A percentile compares a stretch with the other conserved stretches of the same genome.
phyloP scores from a whole-genome alignment of 2,888 invertebrate genomes.

The Eledone cirrhosa region DNA sequence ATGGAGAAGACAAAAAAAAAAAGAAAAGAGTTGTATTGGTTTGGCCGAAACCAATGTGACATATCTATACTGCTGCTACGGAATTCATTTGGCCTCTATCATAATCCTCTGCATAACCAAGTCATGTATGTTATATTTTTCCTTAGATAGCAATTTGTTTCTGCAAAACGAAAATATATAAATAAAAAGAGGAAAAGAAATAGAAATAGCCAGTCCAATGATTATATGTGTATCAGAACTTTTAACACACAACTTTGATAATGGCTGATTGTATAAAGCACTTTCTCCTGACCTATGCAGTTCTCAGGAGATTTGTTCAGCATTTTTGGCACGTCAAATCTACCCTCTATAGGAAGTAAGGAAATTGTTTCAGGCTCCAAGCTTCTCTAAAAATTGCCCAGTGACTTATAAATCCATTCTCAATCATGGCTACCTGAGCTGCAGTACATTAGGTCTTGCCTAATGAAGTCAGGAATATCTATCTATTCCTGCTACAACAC shows the following conservation, averaged over 20 bases:
- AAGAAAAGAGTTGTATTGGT: no score
- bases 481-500: conserved; percentile 23
- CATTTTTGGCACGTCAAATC: conserved; percentile 25
- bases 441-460: conserved; percentile 3
- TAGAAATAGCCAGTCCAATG: not conserved
- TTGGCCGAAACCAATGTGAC: no score
- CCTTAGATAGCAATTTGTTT: conserved; percentile 11
- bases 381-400: conserved; percentile 21
- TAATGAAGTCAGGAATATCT: conserved; percentile 29
- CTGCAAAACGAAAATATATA: no score
- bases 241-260: conserved; percentile 7
- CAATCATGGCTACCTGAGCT: conserved; percentile 27
- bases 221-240: conserved; percentile 13
- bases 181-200: not conserved
- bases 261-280: conserved; percentile 4
- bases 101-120: not conserved
- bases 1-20: no score
- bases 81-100: no score
- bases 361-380: conserved; percentile 20
- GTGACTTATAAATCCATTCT: conserved; percentile 26
- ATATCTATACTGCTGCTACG: no score
- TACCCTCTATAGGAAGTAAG: not conserved
- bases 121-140: not conserved
- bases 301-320: conserved; percentile 20
- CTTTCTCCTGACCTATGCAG: conserved; percentile 8